Base-by-base conservation (phyloP, 1,140 invertebrate species). In the Steinernema feltiae region DNA sequence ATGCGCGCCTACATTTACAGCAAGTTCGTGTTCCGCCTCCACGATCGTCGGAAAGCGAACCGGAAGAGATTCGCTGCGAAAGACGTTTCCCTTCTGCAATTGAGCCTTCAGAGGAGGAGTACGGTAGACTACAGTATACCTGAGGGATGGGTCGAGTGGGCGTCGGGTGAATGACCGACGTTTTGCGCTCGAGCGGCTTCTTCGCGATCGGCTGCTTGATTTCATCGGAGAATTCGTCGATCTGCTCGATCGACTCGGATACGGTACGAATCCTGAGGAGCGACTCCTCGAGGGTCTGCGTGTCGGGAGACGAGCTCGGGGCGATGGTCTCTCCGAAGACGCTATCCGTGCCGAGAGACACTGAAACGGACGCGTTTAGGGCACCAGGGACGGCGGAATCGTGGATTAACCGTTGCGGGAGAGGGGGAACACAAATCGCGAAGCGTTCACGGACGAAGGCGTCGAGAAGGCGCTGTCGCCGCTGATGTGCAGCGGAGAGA, bases 401-500 rank as follows among this genome's bases (percentile, higher is more conserved):
- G 53, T 21, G 35, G 35, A 41, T 41, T 41, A 41, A 63, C 53
- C 53, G 24, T 63, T 63, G 7, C 53, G 53, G 53, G 53, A 63
- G 53, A 63, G 7, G 53, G 53, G 53, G 24, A 63, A 63, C 53
- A 63, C 53, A 21, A 63, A 63, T 15, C 53, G 53, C 12, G 53
- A 63, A 27, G 53, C 24, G 53, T 63, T 63, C 12, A 27, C 53
- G 12, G 53, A 7, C 2, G 53, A 63, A 15, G 53, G 53, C 15
- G 53, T 63, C 15, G 53, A 63, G 53, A 63, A 63, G 24, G 53
- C 53, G 53, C 53, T 63, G 53, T 63, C 53, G 53, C 53, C 24
- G 53, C 53, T 63, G 53, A 63, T 63, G 53, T 63, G 53, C 53
- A 63, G 53, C 53, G 53, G 53, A 27, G 53, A 63, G 53, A 63